Evolutionary conservation across 2,113 vertebrate genomes (phyloP), one percentile per base, ranked within the genome.

Genomic region (Cyphomyrus discorhynchus): DNA sequence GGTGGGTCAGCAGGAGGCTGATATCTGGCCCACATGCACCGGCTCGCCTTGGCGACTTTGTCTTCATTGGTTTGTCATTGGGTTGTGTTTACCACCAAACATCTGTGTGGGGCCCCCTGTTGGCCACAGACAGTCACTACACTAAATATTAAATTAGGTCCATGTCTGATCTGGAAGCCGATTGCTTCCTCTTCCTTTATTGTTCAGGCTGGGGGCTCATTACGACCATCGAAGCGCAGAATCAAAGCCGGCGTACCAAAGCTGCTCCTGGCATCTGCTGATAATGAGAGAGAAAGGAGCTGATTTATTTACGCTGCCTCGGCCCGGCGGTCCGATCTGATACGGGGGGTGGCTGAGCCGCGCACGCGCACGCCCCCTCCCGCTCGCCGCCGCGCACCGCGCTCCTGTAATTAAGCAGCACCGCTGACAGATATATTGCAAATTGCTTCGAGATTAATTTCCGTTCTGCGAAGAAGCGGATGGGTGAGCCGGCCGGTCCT

Each of bases 371-470:
- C 86, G 84, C 92, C 92, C n/a, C 24, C 5, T 47, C 50, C 87
- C 49, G 82, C 88, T 9, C 9, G 2, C 24, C n/a, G 17, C 24
- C 56, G 2, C 17, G 50, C 89, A 90, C 91, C 47, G 88, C 91
- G 88, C 92, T 90, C 90, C 82, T 85, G 90, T 94, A 95, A 94
- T 95, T 92, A 95, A 94, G 91, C 56, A 84, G 90, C 92, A 93
- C 91, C 90, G 90, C 88, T 90, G 93, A 93, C 90, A 86, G 90
- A 93, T 92, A 93, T 92, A 92, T 93, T 92, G 92, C 90, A 13
- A 62, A 91, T 91, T 90, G 90, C 91, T 92, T 94, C 94, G 89
- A 88, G 88, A 90, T 92, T 95, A 91, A 93, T 95, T 94, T 94
- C 91, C 91, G 90, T 17, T n/a, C 42, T 80, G 88, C 50, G 70